Evolutionary conservation across 2,888 invertebrate genomes (phyloP).

Genomic region (Cheilosia pagana): DNA sequence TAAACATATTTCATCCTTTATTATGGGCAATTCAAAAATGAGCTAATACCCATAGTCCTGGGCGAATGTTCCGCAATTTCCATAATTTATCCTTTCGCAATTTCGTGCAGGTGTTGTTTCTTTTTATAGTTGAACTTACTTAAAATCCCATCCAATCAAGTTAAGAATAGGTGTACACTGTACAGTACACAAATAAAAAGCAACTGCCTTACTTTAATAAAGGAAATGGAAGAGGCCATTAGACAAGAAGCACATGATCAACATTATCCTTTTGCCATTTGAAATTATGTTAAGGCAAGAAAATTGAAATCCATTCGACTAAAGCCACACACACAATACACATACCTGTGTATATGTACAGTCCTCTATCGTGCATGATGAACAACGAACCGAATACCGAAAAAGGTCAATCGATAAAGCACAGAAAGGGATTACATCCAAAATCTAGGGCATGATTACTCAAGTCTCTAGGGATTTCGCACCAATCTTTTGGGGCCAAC

Average conservation of each 20-base stretch:
- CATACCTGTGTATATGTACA: not conserved
- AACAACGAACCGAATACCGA: slow-evolving; percentile 25
- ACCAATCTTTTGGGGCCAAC: slow-evolving; percentile 29
- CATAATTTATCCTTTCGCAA: not conserved
- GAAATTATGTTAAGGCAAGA: slow-evolving; percentile 34
- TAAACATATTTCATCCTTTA: too few relatives aligned
- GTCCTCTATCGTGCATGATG: slow-evolving; percentile 9
- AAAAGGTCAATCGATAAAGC: slow-evolving; percentile 65
- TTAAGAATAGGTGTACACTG: not conserved
- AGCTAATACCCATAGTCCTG: not conserved
- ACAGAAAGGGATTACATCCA: slow-evolving; percentile 45
- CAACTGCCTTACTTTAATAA: slow-evolving; percentile 32
- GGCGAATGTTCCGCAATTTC: not conserved
- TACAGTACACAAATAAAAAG: slow-evolving; percentile 24
- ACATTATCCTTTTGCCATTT: slow-evolving; percentile 54
- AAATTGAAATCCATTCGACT: slow-evolving; percentile 35
- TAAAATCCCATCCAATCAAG: slow-evolving; percentile 26
- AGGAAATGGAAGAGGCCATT: slow-evolving; percentile 36
- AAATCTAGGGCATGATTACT: slow-evolving; percentile 64
- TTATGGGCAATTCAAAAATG: too few relatives aligned
- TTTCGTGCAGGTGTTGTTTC: slow-evolving; percentile 16
- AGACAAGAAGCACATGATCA: slow-evolving; percentile 34
- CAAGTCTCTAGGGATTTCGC: slow-evolving; percentile 51
- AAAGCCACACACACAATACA: not conserved
- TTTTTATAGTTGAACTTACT: slow-evolving; percentile 14